phyloP scores from a whole-genome alignment of 2,113 vertebrate species.

The Eptesicus fuscus region DNA sequence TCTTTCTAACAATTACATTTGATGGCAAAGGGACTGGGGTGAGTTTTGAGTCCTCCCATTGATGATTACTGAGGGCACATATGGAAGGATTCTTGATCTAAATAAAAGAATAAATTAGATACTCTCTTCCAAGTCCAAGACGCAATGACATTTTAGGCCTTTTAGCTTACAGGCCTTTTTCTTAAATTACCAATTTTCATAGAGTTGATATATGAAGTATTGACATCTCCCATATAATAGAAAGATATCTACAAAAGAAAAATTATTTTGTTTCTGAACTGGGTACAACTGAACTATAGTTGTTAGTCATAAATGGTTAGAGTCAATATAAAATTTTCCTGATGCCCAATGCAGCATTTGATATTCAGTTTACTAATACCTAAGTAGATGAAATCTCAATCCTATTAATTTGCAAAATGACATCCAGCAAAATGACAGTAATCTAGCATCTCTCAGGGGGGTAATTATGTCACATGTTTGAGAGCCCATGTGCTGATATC shows the following conservation, averaged over 20 bases:
- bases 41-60: neutral
- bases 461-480: neutral
- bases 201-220: neutral
- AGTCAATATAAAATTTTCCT: neutral
- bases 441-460: neutral
- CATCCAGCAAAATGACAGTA: neutral
- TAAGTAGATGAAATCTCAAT: neutral
- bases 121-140: neutral
- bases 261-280: neutral
- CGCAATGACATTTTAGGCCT: neutral
- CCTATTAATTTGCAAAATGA: slow-evolving; percentile 37
- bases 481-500: neutral
- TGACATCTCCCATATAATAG: neutral
- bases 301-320: neutral
- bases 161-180: neutral
- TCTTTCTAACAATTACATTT: slow-evolving; percentile 27
- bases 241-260: neutral
- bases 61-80: neutral
- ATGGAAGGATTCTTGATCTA: neutral
- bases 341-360: neutral
- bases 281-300: neutral
- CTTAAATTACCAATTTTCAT: neutral
- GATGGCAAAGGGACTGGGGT: neutral
- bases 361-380: neutral
- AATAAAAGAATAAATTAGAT: neutral